phyloP scores from a whole-genome alignment of 1,140 invertebrate species.

The Aleiodes sp. region DNA sequence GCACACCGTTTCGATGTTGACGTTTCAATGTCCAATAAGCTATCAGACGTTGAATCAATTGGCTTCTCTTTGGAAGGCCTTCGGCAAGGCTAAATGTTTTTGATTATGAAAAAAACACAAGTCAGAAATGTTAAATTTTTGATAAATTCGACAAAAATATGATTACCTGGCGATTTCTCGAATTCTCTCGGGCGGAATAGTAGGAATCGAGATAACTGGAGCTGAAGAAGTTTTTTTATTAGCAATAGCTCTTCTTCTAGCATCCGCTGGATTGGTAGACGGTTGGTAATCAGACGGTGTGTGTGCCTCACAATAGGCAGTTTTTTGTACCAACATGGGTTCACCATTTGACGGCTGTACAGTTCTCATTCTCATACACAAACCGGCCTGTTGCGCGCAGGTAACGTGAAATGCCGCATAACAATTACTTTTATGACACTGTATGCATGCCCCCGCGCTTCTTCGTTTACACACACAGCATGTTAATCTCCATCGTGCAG shows the following conservation, averaged over 20 bases:
- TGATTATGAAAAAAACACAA: constrained; percentile 24
- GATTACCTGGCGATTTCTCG: constrained; percentile 80
- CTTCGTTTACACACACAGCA: constrained; percentile 98
- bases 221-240: constrained; percentile 87
- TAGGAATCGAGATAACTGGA: constrained; percentile 93
- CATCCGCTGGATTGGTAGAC: constrained; percentile 61
- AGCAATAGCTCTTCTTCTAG: constrained; percentile 73
- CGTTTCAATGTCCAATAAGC: constrained; percentile 96
- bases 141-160: constrained; percentile 20
- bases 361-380: constrained; percentile 96
- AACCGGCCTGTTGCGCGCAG: constrained; percentile 95
- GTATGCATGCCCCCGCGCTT: constrained; percentile 95
- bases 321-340: constrained; percentile 89
- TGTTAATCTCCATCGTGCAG: constrained; percentile 92
- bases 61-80: constrained; percentile 78
- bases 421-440: constrained; percentile 96
- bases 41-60: constrained; percentile 88
- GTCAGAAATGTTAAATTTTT: constrained; percentile 23
- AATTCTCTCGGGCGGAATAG: constrained; percentile 89
- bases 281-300: constrained; percentile 80
- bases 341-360: constrained; percentile 77
- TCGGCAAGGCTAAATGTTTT: constrained; percentile 53
- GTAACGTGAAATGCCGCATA: constrained; percentile 99
- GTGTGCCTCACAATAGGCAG: constrained; percentile 95
- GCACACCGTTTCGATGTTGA: constrained; percentile 96